Conservation (phyloP, 2,888 invertebrate genomes). For the Zygothrica quintamaculata region DNA sequence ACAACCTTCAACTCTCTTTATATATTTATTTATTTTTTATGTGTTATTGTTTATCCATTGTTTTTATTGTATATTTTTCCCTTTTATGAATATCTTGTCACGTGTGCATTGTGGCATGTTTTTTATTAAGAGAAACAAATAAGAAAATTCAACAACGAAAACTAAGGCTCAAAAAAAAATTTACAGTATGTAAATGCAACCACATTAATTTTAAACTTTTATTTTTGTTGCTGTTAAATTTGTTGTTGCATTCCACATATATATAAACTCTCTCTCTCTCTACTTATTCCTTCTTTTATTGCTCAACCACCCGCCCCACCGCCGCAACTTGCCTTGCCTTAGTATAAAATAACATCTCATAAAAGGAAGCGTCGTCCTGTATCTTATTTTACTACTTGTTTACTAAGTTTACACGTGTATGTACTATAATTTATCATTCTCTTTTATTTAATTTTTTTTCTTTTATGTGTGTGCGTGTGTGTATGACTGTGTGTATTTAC, state of each 20-base stretch:
- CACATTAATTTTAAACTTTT: constrained; percentile 7
- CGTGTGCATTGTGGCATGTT: constrained; percentile 33
- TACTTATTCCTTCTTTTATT: background rate
- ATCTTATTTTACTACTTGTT: constrained; percentile 54
- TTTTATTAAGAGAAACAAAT: constrained; percentile 18
- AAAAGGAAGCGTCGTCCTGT: constrained; percentile 15
- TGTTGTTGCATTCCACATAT: background rate
- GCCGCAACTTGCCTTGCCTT: constrained; percentile 25
- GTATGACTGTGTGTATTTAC: constrained; percentile 28
- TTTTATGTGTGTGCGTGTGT: constrained; percentile 18
- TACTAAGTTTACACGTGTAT: constrained; percentile 38
- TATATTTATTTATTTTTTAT: constrained; percentile 9
- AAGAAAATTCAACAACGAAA: background rate
- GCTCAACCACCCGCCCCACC: constrained; percentile 3
- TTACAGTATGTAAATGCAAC: constrained; percentile 11
- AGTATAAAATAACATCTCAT: constrained; percentile 45
- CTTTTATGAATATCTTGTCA: background rate
- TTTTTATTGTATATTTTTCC: constrained; percentile 21
- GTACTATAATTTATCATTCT: constrained; percentile 25
- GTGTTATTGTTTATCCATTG: constrained; percentile 16
- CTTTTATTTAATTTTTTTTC: constrained; percentile 9
- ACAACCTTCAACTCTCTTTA: constrained; percentile 51
- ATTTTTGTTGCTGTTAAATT: constrained; percentile 29
- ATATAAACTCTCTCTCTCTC: no score
- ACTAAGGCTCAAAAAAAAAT: background rate